A percentile compares a stretch with the other conserved stretches of the same genome.
phyloP scores from a whole-genome alignment of 2,797 vertebrate genomes.

The Xyrichtys novacula region DNA sequence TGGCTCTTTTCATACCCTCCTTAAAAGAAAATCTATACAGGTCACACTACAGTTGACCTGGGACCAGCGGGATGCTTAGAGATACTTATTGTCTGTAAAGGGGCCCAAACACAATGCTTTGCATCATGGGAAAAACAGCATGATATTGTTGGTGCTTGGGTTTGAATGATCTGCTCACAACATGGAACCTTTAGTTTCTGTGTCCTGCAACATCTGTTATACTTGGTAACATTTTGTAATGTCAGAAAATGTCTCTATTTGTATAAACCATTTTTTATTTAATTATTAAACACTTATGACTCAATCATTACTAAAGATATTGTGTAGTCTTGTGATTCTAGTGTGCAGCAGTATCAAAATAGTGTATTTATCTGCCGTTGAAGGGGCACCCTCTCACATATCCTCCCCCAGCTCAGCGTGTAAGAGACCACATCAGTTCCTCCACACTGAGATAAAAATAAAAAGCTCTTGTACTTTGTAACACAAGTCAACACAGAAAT shows the following conservation, averaged over 20 bases:
- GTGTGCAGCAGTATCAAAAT: not conserved
- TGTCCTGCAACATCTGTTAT: not conserved
- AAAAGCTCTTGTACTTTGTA: slow-evolving; percentile 8
- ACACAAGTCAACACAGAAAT: not conserved
- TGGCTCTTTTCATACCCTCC: slow-evolving; percentile 18
- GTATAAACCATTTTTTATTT: not conserved
- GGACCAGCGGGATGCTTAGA: slow-evolving; percentile 18
- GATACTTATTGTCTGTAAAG: slow-evolving; percentile 34
- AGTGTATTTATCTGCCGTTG: not conserved
- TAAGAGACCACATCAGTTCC: slow-evolving; percentile 9
- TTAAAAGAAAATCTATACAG: slow-evolving; percentile 7
- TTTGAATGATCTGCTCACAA: not conserved
- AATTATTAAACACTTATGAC: not conserved
- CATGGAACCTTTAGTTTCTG: not conserved
- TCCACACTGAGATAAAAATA: slow-evolving; percentile 18
- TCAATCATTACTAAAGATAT: no score
- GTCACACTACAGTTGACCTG: slow-evolving; percentile 25
- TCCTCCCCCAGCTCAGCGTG: not conserved
- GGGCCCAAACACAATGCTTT: not conserved
- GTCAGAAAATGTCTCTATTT: not conserved
- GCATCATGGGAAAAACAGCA: slow-evolving; percentile 50
- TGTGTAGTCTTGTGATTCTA: not conserved
- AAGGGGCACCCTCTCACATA: not conserved
- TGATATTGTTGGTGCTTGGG: not conserved
- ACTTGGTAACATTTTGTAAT: not conserved